Evolutionary conservation across 1,140 invertebrate genomes (phyloP).

Genomic region (Drosophila sechellia): DNA sequence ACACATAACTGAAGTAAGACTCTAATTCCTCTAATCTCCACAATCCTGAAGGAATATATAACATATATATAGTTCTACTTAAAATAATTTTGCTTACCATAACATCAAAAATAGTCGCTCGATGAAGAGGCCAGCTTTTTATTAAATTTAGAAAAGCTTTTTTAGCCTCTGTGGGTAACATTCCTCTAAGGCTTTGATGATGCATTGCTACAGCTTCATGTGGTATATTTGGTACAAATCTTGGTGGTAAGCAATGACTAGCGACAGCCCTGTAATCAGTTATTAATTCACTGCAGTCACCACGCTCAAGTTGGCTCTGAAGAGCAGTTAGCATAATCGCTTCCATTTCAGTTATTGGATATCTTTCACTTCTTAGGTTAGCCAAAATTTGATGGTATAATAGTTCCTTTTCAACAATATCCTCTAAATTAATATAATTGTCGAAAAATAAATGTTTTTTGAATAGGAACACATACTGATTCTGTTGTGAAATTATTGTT

Average conservation of each 20-base stretch:
- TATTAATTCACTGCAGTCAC: conserved; percentile 90
- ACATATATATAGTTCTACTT: not conserved
- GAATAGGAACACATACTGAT: conserved; percentile 90
- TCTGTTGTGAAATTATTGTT: conserved; percentile 39
- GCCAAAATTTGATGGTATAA: conserved; percentile 98
- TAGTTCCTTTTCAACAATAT: conserved; percentile 97
- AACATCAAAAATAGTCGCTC: conserved; percentile 97
- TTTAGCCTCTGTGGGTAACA: conserved; percentile 93
- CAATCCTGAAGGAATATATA: too few species aligned
- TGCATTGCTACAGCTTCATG: conserved; percentile 93
- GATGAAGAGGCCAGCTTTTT: conserved; percentile 95
- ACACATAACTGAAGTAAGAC: too few species aligned
- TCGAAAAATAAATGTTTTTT: conserved; percentile 97
- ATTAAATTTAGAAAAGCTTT: conserved; percentile 97
- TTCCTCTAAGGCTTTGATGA: conserved; percentile 94
- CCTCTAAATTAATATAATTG: conserved; percentile 92
- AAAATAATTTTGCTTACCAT: conserved; percentile 85
- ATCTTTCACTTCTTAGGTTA: conserved; percentile 94
- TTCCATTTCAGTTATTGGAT: conserved; percentile 96
- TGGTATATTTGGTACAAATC: conserved; percentile 90
- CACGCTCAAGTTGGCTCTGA: conserved; percentile 96
- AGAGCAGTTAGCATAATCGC: conserved; percentile 97
- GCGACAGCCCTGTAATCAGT: conserved; percentile 91
- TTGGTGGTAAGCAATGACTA: conserved; percentile 92
- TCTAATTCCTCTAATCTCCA: too few species aligned